A percentile compares a stretch with the other conserved stretches of the same genome.
Evolutionary conservation across 2,797 vertebrate species (phyloP).

Genomic region (Sylvilagus floridanus): DNA sequence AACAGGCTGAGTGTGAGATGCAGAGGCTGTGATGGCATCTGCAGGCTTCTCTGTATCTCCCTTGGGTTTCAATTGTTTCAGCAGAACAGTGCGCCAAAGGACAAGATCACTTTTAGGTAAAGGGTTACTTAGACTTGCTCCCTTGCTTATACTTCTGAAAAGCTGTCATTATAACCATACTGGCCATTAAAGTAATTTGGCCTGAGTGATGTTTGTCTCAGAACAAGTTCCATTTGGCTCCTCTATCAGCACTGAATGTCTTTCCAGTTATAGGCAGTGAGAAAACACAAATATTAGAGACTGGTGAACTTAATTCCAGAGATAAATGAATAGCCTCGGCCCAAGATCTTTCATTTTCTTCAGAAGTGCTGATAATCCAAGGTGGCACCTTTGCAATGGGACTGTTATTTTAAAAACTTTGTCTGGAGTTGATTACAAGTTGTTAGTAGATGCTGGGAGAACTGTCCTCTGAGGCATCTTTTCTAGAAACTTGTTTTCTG

Average conservation of each 20-base stretch:
- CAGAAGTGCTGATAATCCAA: conserved; percentile 30
- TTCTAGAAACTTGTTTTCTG: conserved; percentile 67
- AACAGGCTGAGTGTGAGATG: background rate
- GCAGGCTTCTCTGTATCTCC: background rate
- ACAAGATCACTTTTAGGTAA: background rate
- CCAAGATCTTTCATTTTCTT: conserved; percentile 18
- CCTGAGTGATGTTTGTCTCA: conserved; percentile 54
- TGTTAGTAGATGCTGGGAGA: background rate
- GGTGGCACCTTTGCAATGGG: background rate
- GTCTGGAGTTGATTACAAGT: conserved; percentile 27
- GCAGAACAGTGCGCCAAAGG: background rate
- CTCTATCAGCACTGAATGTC: conserved; percentile 39
- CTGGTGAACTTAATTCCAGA: conserved; percentile 39
- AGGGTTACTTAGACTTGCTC: background rate
- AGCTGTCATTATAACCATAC: background rate
- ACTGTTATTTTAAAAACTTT: conserved; percentile 44
- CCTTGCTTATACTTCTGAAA: background rate
- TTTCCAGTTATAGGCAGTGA: conserved; percentile 31
- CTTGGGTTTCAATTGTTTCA: background rate
- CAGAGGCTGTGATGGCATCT: background rate
- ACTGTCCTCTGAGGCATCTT: background rate
- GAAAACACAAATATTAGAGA: conserved; percentile 51
- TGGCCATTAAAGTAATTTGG: background rate
- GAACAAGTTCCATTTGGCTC: conserved; percentile 47
- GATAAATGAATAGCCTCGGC: background rate